A percentile compares a stretch with the other conserved stretches of the same genome.
These are phyloP conservation scores for Calameuta pallipes DNA, from an alignment of 2,888 invertebrate genomes.

Conservation along the genomic window DNA sequence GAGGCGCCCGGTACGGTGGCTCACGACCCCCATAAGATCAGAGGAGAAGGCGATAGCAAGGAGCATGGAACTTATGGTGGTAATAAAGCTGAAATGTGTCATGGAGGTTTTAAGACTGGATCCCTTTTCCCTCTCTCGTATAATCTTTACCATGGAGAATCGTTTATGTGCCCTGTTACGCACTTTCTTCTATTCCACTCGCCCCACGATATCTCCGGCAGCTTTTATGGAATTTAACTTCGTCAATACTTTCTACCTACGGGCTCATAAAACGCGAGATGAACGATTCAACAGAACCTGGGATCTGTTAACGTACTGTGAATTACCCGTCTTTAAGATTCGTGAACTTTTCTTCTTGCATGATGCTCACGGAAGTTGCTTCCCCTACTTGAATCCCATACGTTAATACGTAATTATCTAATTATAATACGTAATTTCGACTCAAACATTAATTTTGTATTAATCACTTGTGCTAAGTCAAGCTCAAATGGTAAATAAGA, in stretches of 20 bases:
- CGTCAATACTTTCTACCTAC: neutral
- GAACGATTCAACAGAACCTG: neutral
- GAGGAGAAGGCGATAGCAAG: conserved; percentile 43
- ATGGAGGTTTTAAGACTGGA: neutral
- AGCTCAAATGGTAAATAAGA: neutral
- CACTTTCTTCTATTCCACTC: neutral
- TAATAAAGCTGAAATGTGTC: conserved; percentile 2
- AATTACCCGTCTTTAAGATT: neutral
- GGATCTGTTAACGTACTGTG: neutral
- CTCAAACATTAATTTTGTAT: neutral
- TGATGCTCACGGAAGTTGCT: neutral
- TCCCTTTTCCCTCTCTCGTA: neutral
- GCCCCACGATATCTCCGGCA: neutral
- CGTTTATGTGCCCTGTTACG: neutral
- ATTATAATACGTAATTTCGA: neutral
- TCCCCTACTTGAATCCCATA: neutral
- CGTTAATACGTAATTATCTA: neutral
- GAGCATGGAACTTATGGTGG: neutral
- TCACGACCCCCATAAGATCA: conserved; percentile 48
- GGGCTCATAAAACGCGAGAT: neutral
- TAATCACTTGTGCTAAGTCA: neutral
- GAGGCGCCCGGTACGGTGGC: conserved; percentile 43
- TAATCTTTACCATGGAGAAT: neutral
- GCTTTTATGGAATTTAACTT: neutral
- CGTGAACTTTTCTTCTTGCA: neutral